A percentile compares a stretch with the other conserved stretches of the same genome.
phyloP scores from a whole-genome alignment of 2,888 invertebrate species.

The Cryptophagus acutangulus region DNA sequence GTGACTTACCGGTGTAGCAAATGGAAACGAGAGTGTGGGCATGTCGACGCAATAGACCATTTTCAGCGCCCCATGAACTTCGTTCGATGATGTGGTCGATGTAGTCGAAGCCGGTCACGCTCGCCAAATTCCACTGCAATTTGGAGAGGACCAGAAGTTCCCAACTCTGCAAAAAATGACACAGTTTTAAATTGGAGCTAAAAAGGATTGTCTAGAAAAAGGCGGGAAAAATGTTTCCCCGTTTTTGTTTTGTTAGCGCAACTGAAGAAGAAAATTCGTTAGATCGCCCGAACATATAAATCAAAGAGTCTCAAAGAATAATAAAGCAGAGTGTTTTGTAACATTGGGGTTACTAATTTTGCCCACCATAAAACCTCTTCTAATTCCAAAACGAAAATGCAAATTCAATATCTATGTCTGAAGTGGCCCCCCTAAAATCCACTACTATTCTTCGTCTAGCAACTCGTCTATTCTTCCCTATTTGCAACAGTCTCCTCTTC shows the following conservation, averaged over 20 bases:
- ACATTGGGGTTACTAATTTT: neutral
- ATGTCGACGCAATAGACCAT: slow-evolving; percentile 62
- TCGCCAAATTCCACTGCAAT: slow-evolving; percentile 74
- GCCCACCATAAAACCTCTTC: neutral
- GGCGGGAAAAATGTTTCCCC: no score
- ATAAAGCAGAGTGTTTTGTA: no score
- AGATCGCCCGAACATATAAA: no score
- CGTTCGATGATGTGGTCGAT: slow-evolving; percentile 73
- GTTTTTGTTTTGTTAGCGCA: no score
- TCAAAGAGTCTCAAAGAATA: no score
- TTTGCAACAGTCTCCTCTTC: slow-evolving; percentile 26
- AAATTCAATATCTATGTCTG: neutral
- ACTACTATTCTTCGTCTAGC: no score
- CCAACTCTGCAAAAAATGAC: slow-evolving; percentile 61
- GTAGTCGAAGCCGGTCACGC: slow-evolving; percentile 77
- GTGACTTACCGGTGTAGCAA: slow-evolving; percentile 67
- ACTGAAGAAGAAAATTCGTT: no score
- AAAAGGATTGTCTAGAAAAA: no score
- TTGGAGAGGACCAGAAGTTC: slow-evolving; percentile 71
- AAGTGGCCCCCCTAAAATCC: neutral
- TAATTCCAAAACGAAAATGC: neutral
- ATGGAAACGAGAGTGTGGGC: slow-evolving; percentile 72
- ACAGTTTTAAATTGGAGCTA: slow-evolving; percentile 3
- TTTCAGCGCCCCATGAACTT: slow-evolving; percentile 57
- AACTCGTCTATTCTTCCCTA: slow-evolving; percentile 17